phyloP scores from a whole-genome alignment of 2,888 invertebrate genomes.

The Galeopsomyia nigrocyanea region DNA sequence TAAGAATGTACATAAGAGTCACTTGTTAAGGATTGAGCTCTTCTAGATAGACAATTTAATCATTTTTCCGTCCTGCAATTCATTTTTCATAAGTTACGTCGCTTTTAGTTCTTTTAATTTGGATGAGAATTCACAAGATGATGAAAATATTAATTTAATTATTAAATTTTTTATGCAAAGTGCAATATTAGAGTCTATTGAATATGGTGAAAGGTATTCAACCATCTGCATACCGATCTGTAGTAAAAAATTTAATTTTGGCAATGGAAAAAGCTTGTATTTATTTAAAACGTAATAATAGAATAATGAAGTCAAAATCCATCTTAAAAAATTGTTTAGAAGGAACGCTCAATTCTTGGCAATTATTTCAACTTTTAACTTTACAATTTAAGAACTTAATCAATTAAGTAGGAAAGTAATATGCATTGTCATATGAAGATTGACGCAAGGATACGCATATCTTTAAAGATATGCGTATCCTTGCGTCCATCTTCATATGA shows the following conservation, averaged over 20 bases:
- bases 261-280: background rate
- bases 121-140: background rate
- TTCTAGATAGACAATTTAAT: too few species aligned
- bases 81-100: background rate
- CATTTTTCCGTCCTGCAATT: background rate
- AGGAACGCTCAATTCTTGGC: constrained; percentile 32
- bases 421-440: too few species aligned
- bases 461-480: constrained; percentile 8
- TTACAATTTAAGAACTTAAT: constrained; percentile 16
- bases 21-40: constrained; percentile 30
- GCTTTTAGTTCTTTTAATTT: background rate
- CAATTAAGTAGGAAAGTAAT: constrained; percentile 16
- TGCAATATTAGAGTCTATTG: background rate
- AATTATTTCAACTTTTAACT: constrained; percentile 29
- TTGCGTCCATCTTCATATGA: constrained; percentile 25
- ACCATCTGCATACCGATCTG: background rate
- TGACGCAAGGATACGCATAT: too few species aligned
- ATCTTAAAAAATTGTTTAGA: too few species aligned
- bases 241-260: background rate
- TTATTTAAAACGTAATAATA: too few species aligned
- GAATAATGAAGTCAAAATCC: too few species aligned
- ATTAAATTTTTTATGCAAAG: background rate
- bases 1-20: constrained; percentile 29
- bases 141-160: background rate
- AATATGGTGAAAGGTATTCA: background rate